Conservation (phyloP, 2,797 vertebrate genomes). For the Bradypodion ventrale region DNA sequence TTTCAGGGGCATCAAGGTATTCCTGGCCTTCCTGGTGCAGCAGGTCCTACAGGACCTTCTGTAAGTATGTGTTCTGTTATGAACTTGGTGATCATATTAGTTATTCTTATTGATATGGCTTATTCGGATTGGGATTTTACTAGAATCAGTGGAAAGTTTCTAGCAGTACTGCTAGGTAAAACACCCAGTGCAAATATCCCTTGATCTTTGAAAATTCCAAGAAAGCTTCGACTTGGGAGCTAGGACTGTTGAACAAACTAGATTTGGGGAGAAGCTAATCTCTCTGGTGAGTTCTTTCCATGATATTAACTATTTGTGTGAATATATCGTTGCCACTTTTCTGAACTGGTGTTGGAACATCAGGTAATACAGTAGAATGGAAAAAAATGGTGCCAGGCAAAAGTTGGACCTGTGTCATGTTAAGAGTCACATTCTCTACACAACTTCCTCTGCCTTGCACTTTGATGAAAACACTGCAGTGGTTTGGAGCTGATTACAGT, state of each 20-base stretch:
- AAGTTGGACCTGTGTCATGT: too few relatives aligned
- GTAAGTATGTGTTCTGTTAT: conserved; percentile 76
- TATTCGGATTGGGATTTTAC: background rate
- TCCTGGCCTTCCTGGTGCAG: conserved; percentile 85
- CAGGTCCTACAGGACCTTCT: conserved; percentile 83
- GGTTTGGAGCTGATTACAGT: too few relatives aligned
- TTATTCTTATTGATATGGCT: background rate
- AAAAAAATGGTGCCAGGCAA: too few relatives aligned
- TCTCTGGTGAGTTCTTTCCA: background rate
- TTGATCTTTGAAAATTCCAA: background rate
- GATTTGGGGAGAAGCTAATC: background rate
- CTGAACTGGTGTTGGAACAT: background rate
- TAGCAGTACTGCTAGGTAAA: background rate
- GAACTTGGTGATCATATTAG: background rate
- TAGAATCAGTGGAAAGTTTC: background rate
- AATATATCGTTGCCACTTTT: background rate
- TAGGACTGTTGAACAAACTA: background rate
- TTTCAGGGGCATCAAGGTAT: conserved; percentile 86
- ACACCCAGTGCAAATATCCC: background rate
- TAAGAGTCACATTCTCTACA: too few relatives aligned
- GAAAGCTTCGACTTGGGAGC: too few relatives aligned
- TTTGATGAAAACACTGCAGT: too few relatives aligned
- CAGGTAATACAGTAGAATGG: background rate
- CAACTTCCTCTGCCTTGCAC: too few relatives aligned
- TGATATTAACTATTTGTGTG: background rate